Percentiles rank a stretch among this genome's conserved stretches.
These are phyloP conservation scores for Ephialtes manifestator DNA, from an alignment of 2,888 invertebrate genomes.

Conservation along the genomic window DNA sequence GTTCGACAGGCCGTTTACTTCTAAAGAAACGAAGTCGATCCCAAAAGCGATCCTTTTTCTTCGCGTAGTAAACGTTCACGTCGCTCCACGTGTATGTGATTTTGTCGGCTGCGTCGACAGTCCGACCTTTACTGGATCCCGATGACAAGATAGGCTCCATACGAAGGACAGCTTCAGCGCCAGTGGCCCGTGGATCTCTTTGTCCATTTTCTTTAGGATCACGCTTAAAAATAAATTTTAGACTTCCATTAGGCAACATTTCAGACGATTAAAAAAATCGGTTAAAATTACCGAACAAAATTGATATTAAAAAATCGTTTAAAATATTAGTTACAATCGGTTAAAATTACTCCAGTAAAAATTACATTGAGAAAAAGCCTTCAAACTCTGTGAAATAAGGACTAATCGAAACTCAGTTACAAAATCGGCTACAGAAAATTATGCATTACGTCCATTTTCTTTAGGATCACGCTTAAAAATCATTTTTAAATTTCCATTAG, in stretches of 20 bases:
- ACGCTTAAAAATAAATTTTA: constrained; percentile 49
- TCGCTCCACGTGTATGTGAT: constrained; percentile 93
- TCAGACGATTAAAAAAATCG: too few species aligned
- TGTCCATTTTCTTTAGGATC: constrained; percentile 68
- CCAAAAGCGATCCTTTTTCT: constrained; percentile 86
- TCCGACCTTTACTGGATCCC: constrained; percentile 47
- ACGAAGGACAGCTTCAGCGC: constrained; percentile 70
- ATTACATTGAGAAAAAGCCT: too few species aligned
- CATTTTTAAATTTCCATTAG: too few species aligned
- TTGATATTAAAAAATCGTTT: too few species aligned
- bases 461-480: constrained; percentile 65
- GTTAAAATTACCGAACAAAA: too few species aligned
- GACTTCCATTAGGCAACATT: too few species aligned
- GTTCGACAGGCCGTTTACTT: constrained; percentile 75
- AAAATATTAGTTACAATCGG: too few species aligned
- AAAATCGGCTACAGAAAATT: too few species aligned
- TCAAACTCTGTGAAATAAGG: too few species aligned
- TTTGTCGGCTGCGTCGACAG: constrained; percentile 78
- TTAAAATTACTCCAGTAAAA: too few species aligned
- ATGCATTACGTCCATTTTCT: constrained; percentile 66
- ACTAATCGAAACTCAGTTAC: too few species aligned
- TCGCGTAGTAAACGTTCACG: constrained; percentile 91
- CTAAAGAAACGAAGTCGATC: constrained; percentile 70
- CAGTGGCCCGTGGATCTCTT: constrained; percentile 38
- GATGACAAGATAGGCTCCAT: constrained; percentile 73